A percentile compares a stretch with the other conserved stretches of the same genome.
Conservation (phyloP, 1,140 invertebrate genomes). For the Cyrtorhinus lividipennis region DNA sequence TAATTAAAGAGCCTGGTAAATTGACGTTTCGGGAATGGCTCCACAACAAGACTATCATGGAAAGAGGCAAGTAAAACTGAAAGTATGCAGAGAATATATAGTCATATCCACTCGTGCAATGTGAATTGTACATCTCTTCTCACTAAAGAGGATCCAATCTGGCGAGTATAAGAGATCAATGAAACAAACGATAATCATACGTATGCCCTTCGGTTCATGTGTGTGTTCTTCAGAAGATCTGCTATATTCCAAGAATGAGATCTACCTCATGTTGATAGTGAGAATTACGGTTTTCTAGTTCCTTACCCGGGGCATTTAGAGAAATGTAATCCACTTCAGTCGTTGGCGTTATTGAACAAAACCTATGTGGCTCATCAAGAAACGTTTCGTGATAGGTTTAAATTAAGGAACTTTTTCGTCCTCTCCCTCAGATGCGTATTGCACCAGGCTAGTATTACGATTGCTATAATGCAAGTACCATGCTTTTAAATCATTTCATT, state of each 20-base stretch:
- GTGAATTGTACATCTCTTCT: neutral
- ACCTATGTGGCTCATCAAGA: neutral
- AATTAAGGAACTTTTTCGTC: neutral
- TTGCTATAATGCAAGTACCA: neutral
- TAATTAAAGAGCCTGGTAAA: neutral
- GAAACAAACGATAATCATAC: neutral
- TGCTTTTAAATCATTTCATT: neutral
- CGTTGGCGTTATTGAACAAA: neutral
- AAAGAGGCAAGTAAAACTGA: neutral
- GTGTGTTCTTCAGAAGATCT: neutral
- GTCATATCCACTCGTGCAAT: neutral
- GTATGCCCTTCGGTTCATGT: neutral
- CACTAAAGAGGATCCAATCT: neutral
- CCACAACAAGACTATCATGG: neutral
- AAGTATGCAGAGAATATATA: neutral
- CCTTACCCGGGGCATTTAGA: no score
- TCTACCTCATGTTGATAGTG: no score
- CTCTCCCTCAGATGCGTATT: no score
- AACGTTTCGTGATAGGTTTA: neutral
- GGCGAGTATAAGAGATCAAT: no score
- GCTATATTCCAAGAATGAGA: neutral
- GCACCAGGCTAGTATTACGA: no score
- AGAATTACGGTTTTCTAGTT: no score
- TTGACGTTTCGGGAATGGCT: neutral
- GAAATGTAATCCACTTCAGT: no score